Conservation (phyloP, 2,888 invertebrate genomes). For the Protodeltote pygarga region DNA sequence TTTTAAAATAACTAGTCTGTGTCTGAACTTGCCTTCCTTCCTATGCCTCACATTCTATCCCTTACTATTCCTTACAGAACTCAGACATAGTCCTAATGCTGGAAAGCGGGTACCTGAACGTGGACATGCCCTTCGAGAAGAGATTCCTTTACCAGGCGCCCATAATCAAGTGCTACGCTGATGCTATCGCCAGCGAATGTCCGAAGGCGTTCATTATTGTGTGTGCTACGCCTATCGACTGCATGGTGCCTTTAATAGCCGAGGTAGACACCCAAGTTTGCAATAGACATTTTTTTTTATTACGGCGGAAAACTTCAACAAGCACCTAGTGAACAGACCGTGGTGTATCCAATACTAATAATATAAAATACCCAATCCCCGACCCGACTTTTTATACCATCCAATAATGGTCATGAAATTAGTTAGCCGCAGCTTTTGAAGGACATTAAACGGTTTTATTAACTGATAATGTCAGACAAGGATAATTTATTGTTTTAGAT, state of each 20-base stretch:
- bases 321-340: no score
- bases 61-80: conserved; percentile 58
- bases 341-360: no score
- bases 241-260: conserved; percentile 84
- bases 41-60: neutral
- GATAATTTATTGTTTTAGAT: conserved; percentile 54
- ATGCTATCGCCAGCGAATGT: conserved; percentile 81
- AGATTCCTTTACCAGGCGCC: conserved; percentile 75
- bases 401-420: neutral
- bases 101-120: conserved; percentile 65
- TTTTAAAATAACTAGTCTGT: no score
- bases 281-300: neutral
- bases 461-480: conserved; percentile 54
- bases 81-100: conserved; percentile 79
- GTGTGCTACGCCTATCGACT: conserved; percentile 83
- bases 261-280: conserved; percentile 60
- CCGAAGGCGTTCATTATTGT: conserved; percentile 85
- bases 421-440: conserved; percentile 29
- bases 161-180: conserved; percentile 76
- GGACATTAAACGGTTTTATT: conserved; percentile 53
- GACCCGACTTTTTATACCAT: no score
- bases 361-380: no score
- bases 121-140: conserved; percentile 68
- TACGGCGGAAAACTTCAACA: no score
- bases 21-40: no score